phyloP scores from a whole-genome alignment of 2,797 vertebrate genomes.

The Erethizon dorsatum region DNA sequence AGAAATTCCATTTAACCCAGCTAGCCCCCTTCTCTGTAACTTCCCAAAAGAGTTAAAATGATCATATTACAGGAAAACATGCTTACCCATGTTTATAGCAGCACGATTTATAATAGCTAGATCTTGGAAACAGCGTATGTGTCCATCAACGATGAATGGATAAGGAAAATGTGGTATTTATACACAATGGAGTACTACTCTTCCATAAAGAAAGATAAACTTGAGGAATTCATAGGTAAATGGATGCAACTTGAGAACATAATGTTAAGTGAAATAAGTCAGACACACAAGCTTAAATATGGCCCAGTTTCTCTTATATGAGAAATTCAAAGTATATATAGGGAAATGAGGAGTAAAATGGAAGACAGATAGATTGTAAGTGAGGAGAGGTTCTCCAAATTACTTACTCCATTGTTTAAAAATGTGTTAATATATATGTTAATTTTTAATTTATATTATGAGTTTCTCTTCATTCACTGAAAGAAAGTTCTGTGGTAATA shows the following conservation, averaged over 20 bases:
- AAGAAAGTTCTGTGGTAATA: not conserved
- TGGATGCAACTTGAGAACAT: not conserved
- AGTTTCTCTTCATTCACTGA: not conserved
- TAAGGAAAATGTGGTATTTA: not conserved
- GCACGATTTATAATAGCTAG: not conserved
- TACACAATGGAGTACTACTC: not conserved
- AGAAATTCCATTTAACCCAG: not conserved
- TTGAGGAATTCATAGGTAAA: not conserved
- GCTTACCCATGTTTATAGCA: not conserved
- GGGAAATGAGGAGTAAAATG: not conserved
- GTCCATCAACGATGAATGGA: not conserved
- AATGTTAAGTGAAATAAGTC: not conserved
- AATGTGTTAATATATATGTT: not conserved
- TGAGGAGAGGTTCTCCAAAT: not conserved
- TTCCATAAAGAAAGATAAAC: not conserved
- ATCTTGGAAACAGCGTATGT: not conserved
- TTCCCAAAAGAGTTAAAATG: not conserved
- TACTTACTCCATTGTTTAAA: not conserved
- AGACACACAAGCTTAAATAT: not conserved
- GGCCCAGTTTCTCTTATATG: not conserved
- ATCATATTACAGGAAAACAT: not conserved
- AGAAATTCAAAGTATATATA: not conserved
- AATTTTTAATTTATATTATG: not conserved
- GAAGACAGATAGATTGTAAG: not conserved
- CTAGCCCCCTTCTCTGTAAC: not conserved